Base-by-base conservation (phyloP, 2,888 invertebrate genomes). In the Laspeyria flexula region DNA sequence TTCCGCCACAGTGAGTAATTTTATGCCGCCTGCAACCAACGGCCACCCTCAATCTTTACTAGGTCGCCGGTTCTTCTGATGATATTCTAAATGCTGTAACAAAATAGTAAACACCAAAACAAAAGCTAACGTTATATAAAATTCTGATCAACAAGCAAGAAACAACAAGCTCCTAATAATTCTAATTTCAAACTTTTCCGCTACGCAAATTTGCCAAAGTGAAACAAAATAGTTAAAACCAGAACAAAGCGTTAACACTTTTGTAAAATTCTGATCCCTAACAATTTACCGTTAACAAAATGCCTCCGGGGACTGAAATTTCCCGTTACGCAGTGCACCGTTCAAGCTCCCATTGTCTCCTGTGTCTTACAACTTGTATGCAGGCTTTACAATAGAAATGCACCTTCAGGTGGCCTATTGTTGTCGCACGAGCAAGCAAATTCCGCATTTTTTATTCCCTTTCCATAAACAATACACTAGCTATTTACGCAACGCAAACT, bases 381-480 rank as follows among this genome's bases (percentile, higher is more conserved):
- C 55, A 38, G 44, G 27, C 41, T 45, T 23, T 40, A 70, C 60
- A 70, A 68, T 65, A 53, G 48, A 43, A 55, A 50, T 48, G 51
- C 35, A 33, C 47, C 51, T 57, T 47, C 49, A 56, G 40, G 53
- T 60, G 37, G 35, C 60, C 45, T 18, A 70, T 76, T 77, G 75
- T 77, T 61, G 58, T 52, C 29, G 25, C 40, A 53, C 55, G 56
- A 57, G 43, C 45, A 56, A 54, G 52, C 38, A 50, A 65, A 65
- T 68, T 60, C 65, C 52, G 55, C 54, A 64, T 73, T 71, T 73
- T 74, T 74, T 74, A 67, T 66, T 66, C 55, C 41, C 23, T 69
- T 66, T 59, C 10, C 16, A 55, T 41, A 52, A 37, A 68, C 57
- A 66, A 71, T 73, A 69, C 43, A 34, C 43, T 18, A 44, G 65